Base-by-base conservation (phyloP, 2,888 invertebrate species). In the Chalcosyrphus nemorum region DNA sequence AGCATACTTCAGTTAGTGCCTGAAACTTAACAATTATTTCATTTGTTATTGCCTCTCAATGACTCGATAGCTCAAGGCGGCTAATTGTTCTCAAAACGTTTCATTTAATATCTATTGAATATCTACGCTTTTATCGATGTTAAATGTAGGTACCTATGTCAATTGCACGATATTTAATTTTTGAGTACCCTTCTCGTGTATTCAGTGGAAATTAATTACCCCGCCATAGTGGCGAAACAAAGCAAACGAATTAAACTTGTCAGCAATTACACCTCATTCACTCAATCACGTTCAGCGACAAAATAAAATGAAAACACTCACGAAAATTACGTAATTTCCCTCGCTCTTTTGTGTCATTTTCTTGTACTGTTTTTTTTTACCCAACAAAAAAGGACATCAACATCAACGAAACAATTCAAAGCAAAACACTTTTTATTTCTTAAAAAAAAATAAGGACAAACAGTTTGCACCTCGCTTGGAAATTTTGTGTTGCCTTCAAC, bases 291-390 rank as follows among this genome's bases (percentile, higher is more conserved):
- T 76, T 68, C 38, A 24, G 13, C 43, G 41, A 35, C 29, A 65
- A 68, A 66, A 76, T 76, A 76, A 76, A 76, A 59, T 68, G 52
- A 32, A 50, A 50, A 32, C 47, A 50, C 76, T 76, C 59, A 68
- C 59, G 59, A 43, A 76, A 57, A 59, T 76, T 68, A 76, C 76
- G 66, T 76, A 66, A 76, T 75, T 66, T 57, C 17, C n/a, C 21
- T 21, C n/a, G 13, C 41, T n/a, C 50, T 50, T 38, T n/a, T n/a
- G n/a, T 6, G 41, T 27, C n/a, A 15, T 24, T 13, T 47, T 50
- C 45, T 11, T n/a, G 24, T 19, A 5, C 11, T 19, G n/a, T n/a
- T n/a, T n/a, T n/a, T n/a, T 59, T 27, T 6, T 29, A 2, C 7
- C 29, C 29, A 29, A 61, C 32, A 52, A 50, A 63, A 24, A 24